Evolutionary conservation across 2,888 invertebrate genomes (phyloP), one percentile per base, ranked within the genome.

Genomic region (Ptilodon capucinus): DNA sequence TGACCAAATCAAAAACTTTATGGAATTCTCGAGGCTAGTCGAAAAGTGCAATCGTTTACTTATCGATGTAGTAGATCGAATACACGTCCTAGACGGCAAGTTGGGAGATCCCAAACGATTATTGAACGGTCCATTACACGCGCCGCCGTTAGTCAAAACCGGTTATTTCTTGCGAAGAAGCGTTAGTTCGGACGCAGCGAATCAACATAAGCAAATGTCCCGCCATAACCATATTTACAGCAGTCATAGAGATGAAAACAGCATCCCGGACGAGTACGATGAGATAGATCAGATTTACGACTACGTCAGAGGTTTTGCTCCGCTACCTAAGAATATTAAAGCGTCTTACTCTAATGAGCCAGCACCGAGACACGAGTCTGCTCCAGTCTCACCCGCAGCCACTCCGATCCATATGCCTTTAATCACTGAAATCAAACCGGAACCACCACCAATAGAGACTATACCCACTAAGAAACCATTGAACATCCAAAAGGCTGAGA

Each of bases 251-350:
- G 95, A 94, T 68, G 94, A 94, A 71, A 93, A 92, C 64, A 92
- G 93, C 57, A 92, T 93, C 42, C 92, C 94, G 23, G 96, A 97
- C 77, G 97, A 97, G 72, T 97, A 98, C 84, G 97, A 98, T 68
- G 98, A 98, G 86, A 97, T 98, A 65, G 98, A 98, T 91, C 97
- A 98, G 85, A 97, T 98, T 60, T 98, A 98, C 79, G 97, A 98
- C 79, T 98, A 98, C 81, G 97, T 98, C 0, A 92, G 98, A 55
- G 98, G 98, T 0, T 95, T 98, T 65, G 97, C 97, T 42, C 97
- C 97, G 1, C 92, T 97, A 21, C 97, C 98, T 4, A 96, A 97
- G 80, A 95, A 94, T 71, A 93, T 95, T 18, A 92, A 94, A 69
- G 93, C 94, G 0, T 94, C 94, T 0, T 94, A 94, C 69, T 87